Base-by-base conservation (phyloP, 1,140 invertebrate species). In the Psix sp. region DNA sequence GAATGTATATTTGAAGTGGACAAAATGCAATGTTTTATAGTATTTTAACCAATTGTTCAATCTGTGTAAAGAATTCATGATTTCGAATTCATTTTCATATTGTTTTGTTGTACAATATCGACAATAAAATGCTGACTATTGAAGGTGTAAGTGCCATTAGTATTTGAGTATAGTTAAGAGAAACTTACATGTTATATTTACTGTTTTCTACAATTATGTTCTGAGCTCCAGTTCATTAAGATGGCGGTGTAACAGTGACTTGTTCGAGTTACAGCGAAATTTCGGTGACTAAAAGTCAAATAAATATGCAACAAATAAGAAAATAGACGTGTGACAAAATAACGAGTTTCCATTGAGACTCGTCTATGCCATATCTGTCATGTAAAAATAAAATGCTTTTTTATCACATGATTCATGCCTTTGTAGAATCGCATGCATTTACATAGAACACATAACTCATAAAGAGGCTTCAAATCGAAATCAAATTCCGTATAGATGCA, bases 271-370 rank as follows among this genome's bases (percentile, higher is more conserved):
- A 87, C 84, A 86, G 84, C 86, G 84, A 84, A 87, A 86, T 86
- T 86, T 86, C 84, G 84, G 75, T 82, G 84, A 83, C 86, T 87
- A 86, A 83, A 84, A 83, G 78, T 82, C 82, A 82, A 87, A 87
- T 83, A 86, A 86, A 87, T 87, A 87, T 87, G 86, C 81, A 87
- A 87, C 85, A 86, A 86, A 86, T 85, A 87, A 87, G 78, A 85
- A 82, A 85, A 82, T 72, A 83, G 62, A 80, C 66, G 71, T 84
- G 72, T 62, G 66, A 83, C 62, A 72, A 51, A 63, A 10, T 38
- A 73, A 60, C 51, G 56, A 36, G 52, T 24, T 33, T 38, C 65
- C 42, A 52, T 65, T 9, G 18, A 71, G 57, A 38, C 51, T 14
- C 31, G 38, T 54, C 29, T 60, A 20, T 60, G 38, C 14, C 39